phyloP scores from a whole-genome alignment of 2,797 vertebrate genomes.

The Poliocrania exsul region DNA sequence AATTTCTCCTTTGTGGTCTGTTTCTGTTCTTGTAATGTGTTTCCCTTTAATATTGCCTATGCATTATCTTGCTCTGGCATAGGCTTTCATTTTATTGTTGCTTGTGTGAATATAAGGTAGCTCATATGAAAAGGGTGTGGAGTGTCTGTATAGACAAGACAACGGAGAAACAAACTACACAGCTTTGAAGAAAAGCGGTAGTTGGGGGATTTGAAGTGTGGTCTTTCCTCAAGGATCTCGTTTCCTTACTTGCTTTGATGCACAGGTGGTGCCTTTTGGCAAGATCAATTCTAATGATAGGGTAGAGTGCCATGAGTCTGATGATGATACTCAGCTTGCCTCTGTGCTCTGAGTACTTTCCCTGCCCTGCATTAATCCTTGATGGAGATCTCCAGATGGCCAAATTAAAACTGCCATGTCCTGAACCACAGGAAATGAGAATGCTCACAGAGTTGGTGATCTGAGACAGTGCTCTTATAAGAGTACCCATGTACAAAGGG shows the following conservation, averaged over 20 bases:
- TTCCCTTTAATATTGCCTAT: neutral
- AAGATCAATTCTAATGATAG: conserved; percentile 15
- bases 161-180: conserved; percentile 39
- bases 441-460: neutral
- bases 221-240: conserved; percentile 46
- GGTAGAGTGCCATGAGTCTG: conserved; percentile 6
- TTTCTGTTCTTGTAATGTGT: neutral
- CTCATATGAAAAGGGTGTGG: neutral
- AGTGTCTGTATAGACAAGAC: neutral
- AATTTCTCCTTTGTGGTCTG: neutral
- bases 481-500: neutral
- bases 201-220: conserved; percentile 48
- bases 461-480: accelerated
- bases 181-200: conserved; percentile 41
- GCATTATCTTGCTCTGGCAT: neutral
- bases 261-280: conserved; percentile 38
- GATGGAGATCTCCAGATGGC: neutral
- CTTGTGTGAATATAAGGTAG: neutral
- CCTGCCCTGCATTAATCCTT: conserved; percentile 3
- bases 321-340: conserved; percentile 8
- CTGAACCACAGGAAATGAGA: neutral
- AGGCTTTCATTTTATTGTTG: conserved; percentile 26
- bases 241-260: conserved; percentile 24
- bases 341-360: neutral
- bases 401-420: neutral